phyloP scores from a whole-genome alignment of 2,113 vertebrate species.

The Halcyon senegalensis region DNA sequence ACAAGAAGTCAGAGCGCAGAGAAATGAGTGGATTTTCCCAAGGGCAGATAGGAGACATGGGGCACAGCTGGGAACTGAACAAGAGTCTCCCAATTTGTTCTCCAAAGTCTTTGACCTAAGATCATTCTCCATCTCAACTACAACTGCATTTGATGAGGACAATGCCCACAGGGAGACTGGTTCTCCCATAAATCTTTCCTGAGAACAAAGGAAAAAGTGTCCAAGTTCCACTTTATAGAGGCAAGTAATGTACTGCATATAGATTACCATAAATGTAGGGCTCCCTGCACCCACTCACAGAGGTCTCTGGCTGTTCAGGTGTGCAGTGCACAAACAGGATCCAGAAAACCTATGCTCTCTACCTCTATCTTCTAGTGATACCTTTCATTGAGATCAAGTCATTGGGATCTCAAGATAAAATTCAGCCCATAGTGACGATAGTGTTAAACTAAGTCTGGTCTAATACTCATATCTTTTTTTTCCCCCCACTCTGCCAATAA shows the following conservation, averaged over 20 bases:
- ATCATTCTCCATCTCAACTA: neutral
- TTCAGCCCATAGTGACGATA: neutral
- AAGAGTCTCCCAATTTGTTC: neutral
- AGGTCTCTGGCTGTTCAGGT: neutral
- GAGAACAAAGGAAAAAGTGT: neutral
- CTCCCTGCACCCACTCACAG: neutral
- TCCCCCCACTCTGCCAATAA: neutral
- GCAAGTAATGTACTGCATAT: neutral
- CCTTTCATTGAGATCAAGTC: neutral
- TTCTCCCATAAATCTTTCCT: neutral
- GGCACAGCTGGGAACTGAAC: neutral
- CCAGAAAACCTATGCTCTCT: neutral
- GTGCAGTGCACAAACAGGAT: neutral
- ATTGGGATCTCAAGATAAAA: neutral
- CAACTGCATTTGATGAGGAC: neutral
- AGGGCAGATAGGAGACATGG: neutral
- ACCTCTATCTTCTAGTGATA: neutral
- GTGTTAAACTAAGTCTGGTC: neutral
- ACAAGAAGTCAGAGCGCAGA: neutral
- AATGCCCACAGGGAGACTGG: neutral
- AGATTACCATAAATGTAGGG: neutral
- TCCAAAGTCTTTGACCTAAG: neutral
- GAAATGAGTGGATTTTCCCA: neutral
- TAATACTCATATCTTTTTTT: neutral
- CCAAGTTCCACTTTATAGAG: neutral